Evolutionary conservation across 2,797 vertebrate genomes (phyloP), one percentile per base, ranked within the genome.

Genomic region (Cyclura pinguis): DNA sequence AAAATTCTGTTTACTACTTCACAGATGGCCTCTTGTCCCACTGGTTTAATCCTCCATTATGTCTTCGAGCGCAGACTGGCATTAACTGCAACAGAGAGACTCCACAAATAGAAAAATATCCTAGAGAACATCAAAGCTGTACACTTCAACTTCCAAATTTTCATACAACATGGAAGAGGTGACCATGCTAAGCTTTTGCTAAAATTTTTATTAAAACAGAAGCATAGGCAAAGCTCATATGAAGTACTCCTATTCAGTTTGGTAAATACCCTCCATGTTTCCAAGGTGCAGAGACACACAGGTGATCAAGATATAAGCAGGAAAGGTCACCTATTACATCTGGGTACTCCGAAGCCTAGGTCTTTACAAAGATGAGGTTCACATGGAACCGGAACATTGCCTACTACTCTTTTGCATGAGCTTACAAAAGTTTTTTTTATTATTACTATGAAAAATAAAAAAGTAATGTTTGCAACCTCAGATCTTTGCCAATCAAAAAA

Each of bases 1-100:
- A 93, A 90, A 92, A 93, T 69, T 80, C 50, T 89, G 84, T 86
- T 94, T 87, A 89, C 84, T 86, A 85, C 88, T 90, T 94, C 92
- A 93, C 88, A 91, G 89, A 93, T 90, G 85, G 88, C 82, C 77
- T 91, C 42, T 55, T 88, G 7, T 73, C 67, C 74, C 92, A 90
- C 69, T 87, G 73, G 50, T 84, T 69, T 86, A 93, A 55, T 80
- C 77, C 86, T 29, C 84, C 85, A 85, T 84, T 80, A 0, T 88
- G 92, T 88, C 81, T 87, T 93, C 92, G 57, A 90, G 67, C 76
- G 81, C 47, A 88, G 80, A 89, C 52, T 59, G 88, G 50, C 32
- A 69, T 77, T 16, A 69, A 81, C 62, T 84, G 78, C 55, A 80
- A 38, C 27, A 87, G 52, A 80, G 50, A 85, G 1, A 57, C 84